Base-by-base conservation (phyloP, 2,113 vertebrate species). In the Vombatus ursinus region DNA sequence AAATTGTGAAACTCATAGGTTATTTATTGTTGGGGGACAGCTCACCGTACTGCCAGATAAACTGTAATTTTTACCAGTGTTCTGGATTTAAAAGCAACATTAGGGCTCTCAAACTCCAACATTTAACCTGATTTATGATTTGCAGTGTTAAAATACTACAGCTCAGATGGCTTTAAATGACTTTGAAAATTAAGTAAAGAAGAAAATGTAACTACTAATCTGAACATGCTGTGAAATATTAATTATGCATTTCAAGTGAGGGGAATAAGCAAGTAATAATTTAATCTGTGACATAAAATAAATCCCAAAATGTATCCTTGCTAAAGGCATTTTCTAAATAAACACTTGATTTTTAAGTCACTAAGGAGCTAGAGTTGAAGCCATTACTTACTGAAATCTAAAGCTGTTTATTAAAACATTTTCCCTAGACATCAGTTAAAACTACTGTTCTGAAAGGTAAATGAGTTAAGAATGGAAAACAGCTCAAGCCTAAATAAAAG, bases 71-170 rank as follows among this genome's bases (percentile, higher is more conserved):
- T 97, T 97, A 77, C 90, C 93, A 96, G 52, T 61, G 91, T 95
- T 98, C 95, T 57, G 8, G 94, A 98, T 98, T 97, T 98, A 97
- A 97, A 98, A 97, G 50, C 90, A 96, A 91, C 91, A 96, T 97
- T 98, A 97, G 95, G 96, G 90, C 48, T 98, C 95, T 57, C 93
- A 94, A 95, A 95, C 94, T 98, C 91, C 96, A 98, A 98, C 54
- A 97, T 98, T 98, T 98, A 98, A 97, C 94, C 97, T 98, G 97
- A 98, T 98, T 98, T 98, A 98, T 98, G 53, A 77, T 95, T 97
- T 98, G 94, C 97, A 90, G 97, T 98, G 44, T 96, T 96, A 98
- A 97, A 98, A 95, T 97, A 97, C 94, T 97, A 96, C 96, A 68
- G 91, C 97, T 98, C 96, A 96, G 94, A 98, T 96, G 95, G 95